Base-by-base conservation (phyloP, 2,797 vertebrate genomes). In the Anableps anableps region DNA sequence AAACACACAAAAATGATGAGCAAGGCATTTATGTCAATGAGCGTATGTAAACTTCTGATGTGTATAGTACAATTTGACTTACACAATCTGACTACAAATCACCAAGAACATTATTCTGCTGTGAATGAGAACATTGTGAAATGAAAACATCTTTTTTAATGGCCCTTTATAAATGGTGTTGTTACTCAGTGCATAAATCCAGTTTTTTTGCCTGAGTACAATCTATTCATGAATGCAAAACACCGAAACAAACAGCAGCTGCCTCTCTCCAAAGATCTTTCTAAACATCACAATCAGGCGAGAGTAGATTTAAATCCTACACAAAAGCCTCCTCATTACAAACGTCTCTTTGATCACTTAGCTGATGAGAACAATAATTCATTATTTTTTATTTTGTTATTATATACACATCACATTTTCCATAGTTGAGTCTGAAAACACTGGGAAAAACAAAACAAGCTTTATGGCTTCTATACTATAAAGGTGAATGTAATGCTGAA, bases 311-410 rank as follows among this genome's bases (percentile, higher is more conserved):
- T 88, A 78, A 89, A 83, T 87, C 80, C 79, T 48, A 53, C 78
- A 74, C 79, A 81, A 73, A 83, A 86, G 78, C 72, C 64, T 80
- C 64, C 76, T 88, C 76, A 36, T 92, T 92, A 91, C 86, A 90
- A 89, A 89, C 17, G 51, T 70, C 80, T 77, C 88, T 93, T 94
- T 93, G 87, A 92, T 94, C 93, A 88, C 85, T 84, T 83, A 53
- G 62, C 86, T 84, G 91, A 93, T 88, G 91, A 92, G 82, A 79
- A 82, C 76, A 84, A 82, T 81, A 79, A 88, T 84, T 73, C 80
- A 72, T 85, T 53, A 73, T 80, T 76, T 88, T 72, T 75, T 74
- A 0, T 77, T 79, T 76, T 1, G 41, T n/a, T 8, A 17, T 85
- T 71, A 89, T 83, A 80, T 73, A 62, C 83, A 51, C 21, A 47